Conservation (phyloP, 1,140 invertebrate genomes). For the Heliconius eleuchia region DNA sequence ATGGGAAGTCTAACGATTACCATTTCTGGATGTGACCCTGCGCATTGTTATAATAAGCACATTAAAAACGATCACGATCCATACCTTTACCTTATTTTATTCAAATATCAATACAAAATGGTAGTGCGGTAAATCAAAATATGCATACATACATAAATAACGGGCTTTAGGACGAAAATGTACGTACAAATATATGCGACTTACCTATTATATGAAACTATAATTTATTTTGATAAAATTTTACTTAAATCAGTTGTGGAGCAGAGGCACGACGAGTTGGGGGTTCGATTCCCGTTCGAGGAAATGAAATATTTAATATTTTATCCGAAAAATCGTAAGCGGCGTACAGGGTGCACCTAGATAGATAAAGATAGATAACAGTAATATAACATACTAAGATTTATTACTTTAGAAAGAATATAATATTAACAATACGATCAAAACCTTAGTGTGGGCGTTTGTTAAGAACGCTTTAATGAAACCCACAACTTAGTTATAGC, state of each 20-base stretch:
- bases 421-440: background rate
- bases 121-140: slow-evolving; percentile 10
- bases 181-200: background rate
- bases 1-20: slow-evolving; percentile 25
- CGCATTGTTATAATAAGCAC: slow-evolving; percentile 30
- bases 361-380: too few relatives aligned
- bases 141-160: slow-evolving; percentile 8
- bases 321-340: too few relatives aligned
- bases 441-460: background rate
- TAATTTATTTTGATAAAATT: too few relatives aligned
- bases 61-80: slow-evolving; percentile 17
- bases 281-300: too few relatives aligned
- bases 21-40: slow-evolving; percentile 26
- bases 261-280: too few relatives aligned
- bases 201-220: background rate
- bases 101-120: slow-evolving; percentile 11
- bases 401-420: background rate
- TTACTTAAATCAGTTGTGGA: too few relatives aligned
- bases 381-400: too few relatives aligned
- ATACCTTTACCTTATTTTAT: slow-evolving; percentile 15
- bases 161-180: background rate
- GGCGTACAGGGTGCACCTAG: too few relatives aligned
- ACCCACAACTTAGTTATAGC: background rate
- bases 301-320: too few relatives aligned
- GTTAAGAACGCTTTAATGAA: background rate